These are phyloP conservation scores for Panzeria rudis DNA, from an alignment of 2,888 invertebrate species.

Conservation along the genomic window DNA sequence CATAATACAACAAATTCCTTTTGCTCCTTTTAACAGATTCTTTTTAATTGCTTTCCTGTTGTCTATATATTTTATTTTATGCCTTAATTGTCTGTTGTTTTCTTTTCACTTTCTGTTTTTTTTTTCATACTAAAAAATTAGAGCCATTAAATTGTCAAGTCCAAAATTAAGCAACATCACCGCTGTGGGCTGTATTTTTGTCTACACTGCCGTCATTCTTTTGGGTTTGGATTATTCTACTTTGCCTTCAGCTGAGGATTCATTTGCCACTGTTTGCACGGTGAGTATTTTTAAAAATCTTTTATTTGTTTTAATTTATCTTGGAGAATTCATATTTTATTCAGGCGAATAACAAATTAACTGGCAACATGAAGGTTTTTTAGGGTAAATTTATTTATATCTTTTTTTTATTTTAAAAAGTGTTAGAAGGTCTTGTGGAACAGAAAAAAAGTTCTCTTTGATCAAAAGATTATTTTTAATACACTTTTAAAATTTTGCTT, in stretches of 20 bases:
- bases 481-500: not conserved
- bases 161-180: slow-evolving; percentile 96
- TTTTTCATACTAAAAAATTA: slow-evolving; percentile 79
- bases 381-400: not conserved
- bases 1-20: not conserved
- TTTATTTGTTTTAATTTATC: not conserved
- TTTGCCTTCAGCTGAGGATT: slow-evolving; percentile 87
- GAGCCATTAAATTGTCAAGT: slow-evolving; percentile 95
- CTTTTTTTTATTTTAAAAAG: not conserved
- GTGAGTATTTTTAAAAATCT: slow-evolving; percentile 85
- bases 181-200: slow-evolving; percentile 93
- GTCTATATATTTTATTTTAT: not conserved
- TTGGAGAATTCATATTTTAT: slow-evolving; percentile 26
- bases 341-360: slow-evolving; percentile 20
- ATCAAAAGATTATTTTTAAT: not conserved
- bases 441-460: too few species aligned
- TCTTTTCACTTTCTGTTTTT: slow-evolving; percentile 54
- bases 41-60: slow-evolving; percentile 46
- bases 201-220: slow-evolving; percentile 94
- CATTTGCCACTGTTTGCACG: slow-evolving; percentile 93
- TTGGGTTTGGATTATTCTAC: slow-evolving; percentile 93
- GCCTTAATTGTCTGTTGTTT: slow-evolving; percentile 26
- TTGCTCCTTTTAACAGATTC: not conserved
- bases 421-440: not conserved
- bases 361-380: not conserved